These are phyloP conservation scores for Odontocerum albicorne DNA, from an alignment of 2,888 invertebrate genomes.

Conservation along the genomic window DNA sequence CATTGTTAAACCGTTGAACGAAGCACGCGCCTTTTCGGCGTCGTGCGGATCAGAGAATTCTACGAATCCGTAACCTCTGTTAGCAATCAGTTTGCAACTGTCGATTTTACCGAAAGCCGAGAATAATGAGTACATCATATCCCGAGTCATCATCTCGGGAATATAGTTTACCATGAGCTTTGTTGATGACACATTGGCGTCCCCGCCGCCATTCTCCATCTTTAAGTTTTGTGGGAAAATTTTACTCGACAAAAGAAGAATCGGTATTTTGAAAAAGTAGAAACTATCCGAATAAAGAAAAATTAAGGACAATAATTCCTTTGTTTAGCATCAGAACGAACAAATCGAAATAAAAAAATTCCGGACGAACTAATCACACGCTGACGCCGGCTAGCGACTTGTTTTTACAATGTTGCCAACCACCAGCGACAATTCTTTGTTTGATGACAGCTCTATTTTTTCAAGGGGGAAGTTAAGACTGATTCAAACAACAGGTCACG, in stretches of 20 bases:
- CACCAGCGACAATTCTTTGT: conserved; percentile 22
- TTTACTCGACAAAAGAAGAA: no score
- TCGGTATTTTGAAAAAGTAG: not conserved
- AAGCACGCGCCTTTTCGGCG: conserved; percentile 57
- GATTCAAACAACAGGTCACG: no score
- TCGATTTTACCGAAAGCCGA: conserved; percentile 59
- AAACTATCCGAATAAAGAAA: not conserved
- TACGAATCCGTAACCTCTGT: conserved; percentile 57
- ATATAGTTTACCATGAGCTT: conserved; percentile 62
- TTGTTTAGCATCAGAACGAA: conserved; percentile 5
- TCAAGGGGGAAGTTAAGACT: no score
- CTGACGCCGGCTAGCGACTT: conserved; percentile 31
- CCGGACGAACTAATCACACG: conserved; percentile 24
- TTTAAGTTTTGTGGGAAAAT: no score
- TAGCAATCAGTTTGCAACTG: conserved; percentile 56
- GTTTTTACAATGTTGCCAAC: conserved; percentile 31
- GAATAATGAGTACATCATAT: conserved; percentile 59
- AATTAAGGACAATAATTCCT: not conserved
- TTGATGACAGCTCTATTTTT: conserved; percentile 27
- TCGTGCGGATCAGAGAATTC: conserved; percentile 58
- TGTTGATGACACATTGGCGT: conserved; percentile 59
- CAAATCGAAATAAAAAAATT: conserved; percentile 2
- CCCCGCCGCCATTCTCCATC: conserved; percentile 58
- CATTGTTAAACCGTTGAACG: conserved; percentile 58
- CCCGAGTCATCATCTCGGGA: conserved; percentile 58